A percentile compares a stretch with the other conserved stretches of the same genome.
Conservation (phyloP, 2,888 invertebrate species). For the Orchesellides sinensis region DNA sequence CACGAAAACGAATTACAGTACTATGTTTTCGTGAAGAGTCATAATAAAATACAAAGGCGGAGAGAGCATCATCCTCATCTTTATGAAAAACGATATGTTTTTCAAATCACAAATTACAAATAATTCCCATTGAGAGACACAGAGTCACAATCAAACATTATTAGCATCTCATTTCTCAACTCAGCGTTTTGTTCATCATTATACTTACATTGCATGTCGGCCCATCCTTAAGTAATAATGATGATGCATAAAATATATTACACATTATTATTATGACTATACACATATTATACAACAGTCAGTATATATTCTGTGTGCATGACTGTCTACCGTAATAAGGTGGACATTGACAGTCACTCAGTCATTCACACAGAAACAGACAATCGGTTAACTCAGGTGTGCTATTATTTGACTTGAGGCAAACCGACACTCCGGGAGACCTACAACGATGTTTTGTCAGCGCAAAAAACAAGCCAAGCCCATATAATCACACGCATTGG, state of each 20-base stretch:
- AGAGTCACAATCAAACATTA: constrained; percentile 59
- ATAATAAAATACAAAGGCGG: background rate
- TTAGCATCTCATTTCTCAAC: constrained; percentile 57
- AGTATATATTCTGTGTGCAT: background rate
- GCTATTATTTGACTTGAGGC: constrained; percentile 62
- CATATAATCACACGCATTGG: constrained; percentile 39
- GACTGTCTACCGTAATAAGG: constrained; percentile 14
- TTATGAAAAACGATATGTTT: constrained; percentile 27
- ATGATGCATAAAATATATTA: background rate
- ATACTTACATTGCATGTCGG: background rate
- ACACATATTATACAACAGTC: no score
- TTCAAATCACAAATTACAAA: constrained; percentile 61
- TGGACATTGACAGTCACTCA: constrained; percentile 60
- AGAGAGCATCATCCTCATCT: constrained; percentile 6
- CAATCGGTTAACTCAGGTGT: constrained; percentile 47
- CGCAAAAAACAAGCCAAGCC: constrained; percentile 50
- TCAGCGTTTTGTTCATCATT: background rate
- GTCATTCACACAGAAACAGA: constrained; percentile 39
- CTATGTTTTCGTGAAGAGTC: background rate
- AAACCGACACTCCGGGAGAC: constrained; percentile 65
- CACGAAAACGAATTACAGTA: background rate
- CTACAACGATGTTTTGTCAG: constrained; percentile 39
- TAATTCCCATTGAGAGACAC: constrained; percentile 56
- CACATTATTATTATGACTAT: background rate
- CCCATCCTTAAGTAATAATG: constrained; percentile 1